phyloP scores from a whole-genome alignment of 2,797 vertebrate species.

The Lepus townsendii region DNA sequence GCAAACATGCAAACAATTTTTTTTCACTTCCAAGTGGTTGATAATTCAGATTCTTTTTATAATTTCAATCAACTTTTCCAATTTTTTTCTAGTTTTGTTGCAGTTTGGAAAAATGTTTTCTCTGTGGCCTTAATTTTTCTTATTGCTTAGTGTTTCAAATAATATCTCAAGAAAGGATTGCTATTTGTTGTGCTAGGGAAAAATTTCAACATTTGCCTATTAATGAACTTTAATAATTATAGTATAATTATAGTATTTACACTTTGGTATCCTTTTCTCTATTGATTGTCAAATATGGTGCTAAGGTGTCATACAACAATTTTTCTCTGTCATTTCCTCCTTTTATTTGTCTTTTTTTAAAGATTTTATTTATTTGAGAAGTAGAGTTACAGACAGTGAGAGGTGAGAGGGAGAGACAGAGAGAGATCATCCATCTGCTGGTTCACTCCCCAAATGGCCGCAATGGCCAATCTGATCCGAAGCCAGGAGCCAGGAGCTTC shows the following conservation, averaged over 20 bases:
- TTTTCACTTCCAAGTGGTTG: conserved; percentile 5
- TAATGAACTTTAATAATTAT: conserved; percentile 55
- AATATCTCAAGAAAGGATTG: conserved; percentile 27
- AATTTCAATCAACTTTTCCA: neutral
- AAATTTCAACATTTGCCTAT: conserved; percentile 57
- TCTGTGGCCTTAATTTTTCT: conserved; percentile 20
- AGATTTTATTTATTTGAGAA: no score
- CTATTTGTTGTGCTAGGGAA: conserved; percentile 34
- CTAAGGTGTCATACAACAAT: neutral
- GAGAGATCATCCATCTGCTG: no score
- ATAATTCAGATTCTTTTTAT: neutral
- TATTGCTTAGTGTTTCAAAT: conserved; percentile 59
- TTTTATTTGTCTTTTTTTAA: neutral
- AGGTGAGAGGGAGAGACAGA: no score
- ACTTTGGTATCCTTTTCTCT: neutral
- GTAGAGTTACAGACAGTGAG: no score
- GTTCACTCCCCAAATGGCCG: no score
- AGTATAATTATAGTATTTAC: neutral
- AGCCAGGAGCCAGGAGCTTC: no score
- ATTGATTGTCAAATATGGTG: conserved; percentile 7
- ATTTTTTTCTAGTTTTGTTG: conserved; percentile 33
- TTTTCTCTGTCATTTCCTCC: conserved; percentile 32
- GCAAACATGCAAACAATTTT: neutral
- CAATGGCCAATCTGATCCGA: no score
- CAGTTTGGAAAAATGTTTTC: conserved; percentile 51